Evolutionary conservation across 2,797 vertebrate genomes (phyloP).

Genomic region (Dicrostonyx torquatus): DNA sequence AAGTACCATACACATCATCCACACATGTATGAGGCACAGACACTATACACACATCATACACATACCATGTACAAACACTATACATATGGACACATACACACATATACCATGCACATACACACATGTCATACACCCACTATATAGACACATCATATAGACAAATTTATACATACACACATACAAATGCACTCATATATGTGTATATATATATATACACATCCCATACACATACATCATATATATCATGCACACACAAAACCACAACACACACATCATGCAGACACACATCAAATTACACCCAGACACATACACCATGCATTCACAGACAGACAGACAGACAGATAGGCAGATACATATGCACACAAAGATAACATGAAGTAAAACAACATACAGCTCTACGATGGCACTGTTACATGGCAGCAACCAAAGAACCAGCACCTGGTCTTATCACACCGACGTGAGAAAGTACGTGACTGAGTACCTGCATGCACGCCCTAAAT

Average conservation of each 20-base stretch:
- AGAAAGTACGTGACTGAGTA: not conserved
- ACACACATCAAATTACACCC: not conserved
- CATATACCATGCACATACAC: not conserved
- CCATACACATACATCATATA: not conserved
- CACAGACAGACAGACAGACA: not conserved
- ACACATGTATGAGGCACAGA: not conserved
- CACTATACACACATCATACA: not conserved
- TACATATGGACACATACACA: not conserved
- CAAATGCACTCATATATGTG: not conserved
- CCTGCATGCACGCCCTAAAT: not conserved
- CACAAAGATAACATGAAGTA: not conserved
- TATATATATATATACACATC: not conserved
- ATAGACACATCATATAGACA: not conserved
- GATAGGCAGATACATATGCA: not conserved
- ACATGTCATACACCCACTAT: not conserved
- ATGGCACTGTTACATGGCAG: not conserved
- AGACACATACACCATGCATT: not conserved
- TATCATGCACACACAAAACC: not conserved
- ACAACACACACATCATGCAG: not conserved
- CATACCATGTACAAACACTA: not conserved
- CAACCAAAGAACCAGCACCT: constrained; percentile 12
- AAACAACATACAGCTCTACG: not conserved
- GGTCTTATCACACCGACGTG: not conserved
- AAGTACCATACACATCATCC: no score
- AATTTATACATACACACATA: not conserved